Base-by-base conservation (phyloP, 2,888 invertebrate genomes). In the Eugnorisma glareosa region DNA sequence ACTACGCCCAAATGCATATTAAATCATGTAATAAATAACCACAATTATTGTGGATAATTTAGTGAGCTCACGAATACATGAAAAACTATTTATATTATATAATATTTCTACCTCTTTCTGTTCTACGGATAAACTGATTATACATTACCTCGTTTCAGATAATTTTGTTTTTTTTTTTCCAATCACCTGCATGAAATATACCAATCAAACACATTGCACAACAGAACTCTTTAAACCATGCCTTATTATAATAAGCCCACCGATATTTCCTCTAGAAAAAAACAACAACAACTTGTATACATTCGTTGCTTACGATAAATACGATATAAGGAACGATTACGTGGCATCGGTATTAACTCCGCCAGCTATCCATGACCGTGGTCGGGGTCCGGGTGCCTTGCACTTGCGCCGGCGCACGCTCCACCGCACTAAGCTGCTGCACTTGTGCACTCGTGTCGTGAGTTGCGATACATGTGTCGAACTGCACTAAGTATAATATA, bases 321-420 rank as follows among this genome's bases (percentile, higher is more conserved):
- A 78, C 74, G 69, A 87, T 87, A 86, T 75, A 80, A 84, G 70
- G 75, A 85, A 77, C 59, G 83, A 88, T 88, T 83, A 83, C 78
- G 75, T 68, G 37, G 82, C 82, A 59, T 72, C 69, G 68, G 69
- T 37, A 79, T 85, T 82, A 82, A 76, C 67, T 74, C 74, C 59
- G 66, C 51, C 82, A 77, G 77, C 85, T 82, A 79, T 81, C 85
- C 86, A 67, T 86, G 86, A 81, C 86, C 85, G 86, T 79, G 80
- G 77, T 43, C 21, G 61, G 66, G 77, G 77, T 43, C 21, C 57
- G 66, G 77, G 80, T 83, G 88, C 81, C 89, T 88, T 88, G 88
- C 82, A 89, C 89, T 85, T 78, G 86, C 77, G 63, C 64, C 31
- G 63, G 64, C 64, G 73, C 72, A 79, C 75, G 86, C 75, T 84